Evolutionary conservation across 2,113 vertebrate genomes (phyloP), one percentile per base, ranked within the genome.

Genomic region (Hippocampus barbouri): DNA sequence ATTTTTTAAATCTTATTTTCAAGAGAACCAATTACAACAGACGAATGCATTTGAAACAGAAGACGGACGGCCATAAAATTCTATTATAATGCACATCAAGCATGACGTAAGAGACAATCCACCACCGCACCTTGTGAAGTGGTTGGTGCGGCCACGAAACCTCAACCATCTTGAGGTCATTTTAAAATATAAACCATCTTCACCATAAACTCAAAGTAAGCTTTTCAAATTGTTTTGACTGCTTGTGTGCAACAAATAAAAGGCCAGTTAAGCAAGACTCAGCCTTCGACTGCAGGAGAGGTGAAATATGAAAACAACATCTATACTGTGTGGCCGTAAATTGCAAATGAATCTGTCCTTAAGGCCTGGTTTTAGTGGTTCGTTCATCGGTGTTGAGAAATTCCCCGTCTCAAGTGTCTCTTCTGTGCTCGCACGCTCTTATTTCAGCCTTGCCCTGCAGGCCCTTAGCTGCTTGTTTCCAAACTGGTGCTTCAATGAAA

Each of bases 401-500:
- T 65, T 65, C 75, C 73, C 77, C 75, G 67, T 72, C 84, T 85
- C 77, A 16, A 65, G 62, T 74, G 68, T 87, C 76, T 73, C 56
- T 66, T 40, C 53, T 77, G 75, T 72, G 54, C 60, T 70, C 69
- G 49, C 56, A 0, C 45, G 72, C 75, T 81, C 49, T 76, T 61
- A 45, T 82, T 76, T 80, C 70, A 40, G 59, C 41, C 76, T 74
- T 10, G 1, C 54, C 64, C 83, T 62, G 68, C 54, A 83, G 85
- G 47, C 79, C 82, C 76, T 79, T 56, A 80, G 66, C 40, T 30
- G 16, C 65, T 70, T 70, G 47, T 68, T 76, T 74, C 70, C 68
- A 56, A 54, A 72, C 66, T 41, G 68, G 64, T 63, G 71, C 73
- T 80, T 81, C 70, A 67, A 34, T 34, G 30, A 34, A 34, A 34